Evolutionary conservation across 1,140 invertebrate species (phyloP), one percentile per base, ranked within the genome.

Genomic region (Orchesella cincta): DNA sequence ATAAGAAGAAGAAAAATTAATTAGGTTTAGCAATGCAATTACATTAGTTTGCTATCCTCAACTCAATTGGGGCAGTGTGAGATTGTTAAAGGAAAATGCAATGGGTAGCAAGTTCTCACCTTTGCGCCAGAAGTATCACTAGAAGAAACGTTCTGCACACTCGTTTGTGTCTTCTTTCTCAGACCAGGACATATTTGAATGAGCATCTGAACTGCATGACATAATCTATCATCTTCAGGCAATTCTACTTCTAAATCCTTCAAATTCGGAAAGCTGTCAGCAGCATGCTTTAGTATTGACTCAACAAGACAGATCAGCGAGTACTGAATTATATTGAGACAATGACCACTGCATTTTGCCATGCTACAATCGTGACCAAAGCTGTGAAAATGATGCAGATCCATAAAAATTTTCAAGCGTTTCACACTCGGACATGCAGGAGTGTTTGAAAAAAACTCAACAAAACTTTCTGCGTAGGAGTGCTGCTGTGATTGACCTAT

Each of bases 31-130:
- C n/a, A n/a, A n/a, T n/a, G n/a, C n/a, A n/a, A n/a, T n/a, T n/a
- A n/a, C n/a, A n/a, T n/a, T n/a, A n/a, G n/a, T n/a, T n/a, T n/a
- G n/a, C n/a, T n/a, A n/a, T n/a, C n/a, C n/a, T n/a, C n/a, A n/a
- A n/a, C n/a, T n/a, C n/a, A n/a, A n/a, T n/a, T 46, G 62, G 62
- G 62, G 62, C 62, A 67, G 8, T n/a, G 26, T 67, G 62, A 67
- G 62, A 67, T 23, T 31, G 8, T 31, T 8, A 29, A 67, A 33
- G 2, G 23, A 3, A 67, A 29, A 26, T 67, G 8, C 26, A n/a
- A n/a, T n/a, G n/a, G n/a, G n/a, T n/a, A n/a, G n/a, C n/a, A n/a
- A n/a, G n/a, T n/a, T n/a, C n/a, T n/a, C n/a, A n/a, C n/a, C n/a
- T n/a, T n/a, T n/a, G n/a, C n/a, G n/a, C n/a, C n/a, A 31, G 23